phyloP scores from a whole-genome alignment of 2,888 invertebrate species.

The Hyles lineata region DNA sequence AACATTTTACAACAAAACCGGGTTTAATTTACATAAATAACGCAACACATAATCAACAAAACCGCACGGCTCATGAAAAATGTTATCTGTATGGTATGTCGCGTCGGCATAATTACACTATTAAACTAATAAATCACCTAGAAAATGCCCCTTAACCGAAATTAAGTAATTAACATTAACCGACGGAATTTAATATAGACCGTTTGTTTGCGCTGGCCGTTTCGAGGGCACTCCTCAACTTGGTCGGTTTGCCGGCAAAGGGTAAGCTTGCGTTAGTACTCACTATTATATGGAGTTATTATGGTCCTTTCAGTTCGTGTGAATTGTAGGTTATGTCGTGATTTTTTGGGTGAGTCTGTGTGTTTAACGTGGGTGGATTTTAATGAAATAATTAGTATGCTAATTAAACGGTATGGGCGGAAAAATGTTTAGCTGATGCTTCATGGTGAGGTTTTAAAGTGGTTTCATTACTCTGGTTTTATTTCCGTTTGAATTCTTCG shows the following conservation, averaged over 20 bases:
- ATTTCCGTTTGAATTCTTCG: background rate
- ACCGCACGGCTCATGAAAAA: conserved; percentile 33
- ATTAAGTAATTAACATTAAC: conserved; percentile 74
- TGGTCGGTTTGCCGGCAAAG: conserved; percentile 49
- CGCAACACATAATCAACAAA: conserved; percentile 32
- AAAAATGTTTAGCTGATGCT: background rate
- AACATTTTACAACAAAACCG: conserved; percentile 8
- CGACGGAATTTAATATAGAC: conserved; percentile 22
- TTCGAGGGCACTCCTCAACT: conserved; percentile 50
- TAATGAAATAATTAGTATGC: conserved; percentile 4
- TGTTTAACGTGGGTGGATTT: conserved; percentile 21
- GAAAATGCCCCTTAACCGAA: conserved; percentile 67
- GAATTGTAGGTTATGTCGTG: conserved; percentile 9
- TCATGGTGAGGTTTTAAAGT: background rate
- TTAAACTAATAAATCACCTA: conserved; percentile 73
- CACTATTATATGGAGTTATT: conserved; percentile 48
- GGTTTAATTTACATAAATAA: conserved; percentile 33
- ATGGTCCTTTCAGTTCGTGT: conserved; percentile 18
- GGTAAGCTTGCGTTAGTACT: conserved; percentile 64
- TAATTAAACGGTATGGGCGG: background rate
- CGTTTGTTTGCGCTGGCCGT: conserved; percentile 46
- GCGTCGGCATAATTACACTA: conserved; percentile 66
- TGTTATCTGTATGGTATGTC: conserved; percentile 56
- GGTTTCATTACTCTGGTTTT: background rate
- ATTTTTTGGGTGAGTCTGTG: conserved; percentile 23